Conservation (phyloP, 1,140 invertebrate species). For the Venustaconcha ellipsiformis region DNA sequence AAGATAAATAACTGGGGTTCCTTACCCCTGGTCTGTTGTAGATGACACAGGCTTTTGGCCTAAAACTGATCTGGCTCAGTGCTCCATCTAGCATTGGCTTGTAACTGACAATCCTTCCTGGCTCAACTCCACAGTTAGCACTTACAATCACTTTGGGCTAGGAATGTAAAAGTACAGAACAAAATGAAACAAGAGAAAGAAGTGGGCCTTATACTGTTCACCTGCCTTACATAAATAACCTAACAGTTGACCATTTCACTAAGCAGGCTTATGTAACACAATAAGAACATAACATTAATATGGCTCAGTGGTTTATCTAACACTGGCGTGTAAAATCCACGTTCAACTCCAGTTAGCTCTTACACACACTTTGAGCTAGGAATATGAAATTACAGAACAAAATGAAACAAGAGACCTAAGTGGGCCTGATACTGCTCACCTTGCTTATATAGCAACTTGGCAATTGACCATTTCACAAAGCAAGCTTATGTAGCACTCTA, state of each 20-base stretch:
- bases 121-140: conserved; percentile 91
- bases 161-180: conserved; percentile 9
- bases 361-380: conserved; percentile 84
- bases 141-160: conserved; percentile 87
- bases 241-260: too few relatives aligned
- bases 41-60: conserved; percentile 83
- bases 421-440: too few relatives aligned
- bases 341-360: conserved; percentile 92
- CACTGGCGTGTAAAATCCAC: conserved; percentile 88
- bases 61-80: conserved; percentile 76
- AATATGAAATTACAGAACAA: conserved; percentile 1
- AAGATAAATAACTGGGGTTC: background rate
- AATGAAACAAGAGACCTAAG: too few relatives aligned
- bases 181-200: too few relatives aligned
- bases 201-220: too few relatives aligned
- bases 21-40: conserved; percentile 71
- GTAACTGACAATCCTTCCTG: conserved; percentile 85
- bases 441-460: too few relatives aligned
- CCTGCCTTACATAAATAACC: too few relatives aligned
- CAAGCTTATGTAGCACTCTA: too few relatives aligned
- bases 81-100: conserved; percentile 90
- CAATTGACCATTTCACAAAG: too few relatives aligned
- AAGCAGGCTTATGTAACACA: background rate
- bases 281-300: conserved; percentile 62
- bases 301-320: conserved; percentile 85